These are phyloP conservation scores for Agonopterix subpropinquella DNA, from an alignment of 2,888 invertebrate genomes.

Conservation along the genomic window DNA sequence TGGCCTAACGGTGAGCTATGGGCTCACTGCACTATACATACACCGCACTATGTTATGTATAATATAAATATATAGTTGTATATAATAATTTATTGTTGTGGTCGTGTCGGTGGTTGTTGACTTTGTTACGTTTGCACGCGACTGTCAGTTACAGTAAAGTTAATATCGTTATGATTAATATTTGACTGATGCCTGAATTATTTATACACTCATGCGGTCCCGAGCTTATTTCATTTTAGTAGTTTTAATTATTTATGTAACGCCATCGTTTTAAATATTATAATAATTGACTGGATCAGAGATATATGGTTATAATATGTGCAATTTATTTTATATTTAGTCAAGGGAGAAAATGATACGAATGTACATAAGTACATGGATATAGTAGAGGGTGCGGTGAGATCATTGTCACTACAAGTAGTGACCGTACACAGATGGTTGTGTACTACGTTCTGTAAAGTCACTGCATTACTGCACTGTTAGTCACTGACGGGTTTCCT, in stretches of 20 bases:
- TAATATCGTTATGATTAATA: constrained; percentile 17
- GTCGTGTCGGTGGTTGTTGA: constrained; percentile 17
- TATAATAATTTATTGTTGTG: constrained; percentile 16
- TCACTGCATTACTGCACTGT: too few relatives aligned
- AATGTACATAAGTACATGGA: too few relatives aligned
- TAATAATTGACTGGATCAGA: constrained; percentile 70
- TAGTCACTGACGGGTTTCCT: too few relatives aligned
- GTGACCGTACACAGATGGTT: too few relatives aligned
- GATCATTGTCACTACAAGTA: too few relatives aligned
- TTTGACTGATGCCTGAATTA: constrained; percentile 65
- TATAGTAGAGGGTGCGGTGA: too few relatives aligned
- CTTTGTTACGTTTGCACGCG: constrained; percentile 18
- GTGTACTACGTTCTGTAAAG: too few relatives aligned
- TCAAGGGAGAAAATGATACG: too few relatives aligned
- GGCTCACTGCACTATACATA: too few relatives aligned
- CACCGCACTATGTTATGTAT: background rate
- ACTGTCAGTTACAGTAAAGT: constrained; percentile 14
- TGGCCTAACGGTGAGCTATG: too few relatives aligned
- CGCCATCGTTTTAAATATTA: constrained; percentile 31
- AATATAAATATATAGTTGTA: constrained; percentile 1
- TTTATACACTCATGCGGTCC: constrained; percentile 45
- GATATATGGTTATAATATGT: constrained; percentile 56
- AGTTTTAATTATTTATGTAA: constrained; percentile 33
- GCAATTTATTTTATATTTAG: constrained; percentile 43
- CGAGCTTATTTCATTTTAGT: constrained; percentile 43